Evolutionary conservation across 2,797 vertebrate genomes (phyloP), one percentile per base, ranked within the genome.

Genomic region (Lutjanus argentimaculatus): DNA sequence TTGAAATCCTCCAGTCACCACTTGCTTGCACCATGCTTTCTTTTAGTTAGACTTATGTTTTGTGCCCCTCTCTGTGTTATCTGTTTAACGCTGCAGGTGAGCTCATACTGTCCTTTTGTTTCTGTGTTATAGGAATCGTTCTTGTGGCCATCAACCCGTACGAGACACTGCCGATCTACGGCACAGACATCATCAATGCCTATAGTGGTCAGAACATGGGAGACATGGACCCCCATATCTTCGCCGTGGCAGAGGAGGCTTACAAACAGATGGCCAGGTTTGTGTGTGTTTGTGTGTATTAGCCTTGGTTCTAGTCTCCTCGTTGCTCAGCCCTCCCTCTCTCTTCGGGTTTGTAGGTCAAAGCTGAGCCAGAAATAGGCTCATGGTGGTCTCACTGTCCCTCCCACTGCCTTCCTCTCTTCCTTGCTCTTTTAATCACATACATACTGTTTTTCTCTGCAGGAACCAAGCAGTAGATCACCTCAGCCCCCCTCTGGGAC

Each of bases 221-320:
- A 14, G 98, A 99, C 89, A 99, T 99, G 98, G 98, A 99, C 86
- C 98, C 98, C 6, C 98, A 99, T 86, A 99, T 99, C 93, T 99
- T 99, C 51, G 98, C 98, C 0, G 98, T 99, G 92, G 98, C 98
- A 67, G 98, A 99, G 77, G 98, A 99, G 88, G 97, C 98, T 1
- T 99, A 99, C 85, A 99, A 99, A 85, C 98, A 99, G 95, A 99
- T 99, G 98, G 98, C 98, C 92, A 98, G 98, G 98, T 99, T 84
- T 85, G 97, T 95, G 70, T 79, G 65, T 71, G 53, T 67, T 64
- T 59, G 55, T 66, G 58, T 82, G 92, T 86, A 91, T 84, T 64
- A 88, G 67, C 40, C 67, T 59, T 53, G 64, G 45, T 16, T 82
- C 58, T 74, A 13, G 61, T 76, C 76, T 87, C 16, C 67, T 71